Percentiles rank a stretch among this genome's conserved stretches.
These are phyloP conservation scores for Nasonia vitripennis DNA, from an alignment of 1,140 invertebrate species.

Conservation along the genomic window DNA sequence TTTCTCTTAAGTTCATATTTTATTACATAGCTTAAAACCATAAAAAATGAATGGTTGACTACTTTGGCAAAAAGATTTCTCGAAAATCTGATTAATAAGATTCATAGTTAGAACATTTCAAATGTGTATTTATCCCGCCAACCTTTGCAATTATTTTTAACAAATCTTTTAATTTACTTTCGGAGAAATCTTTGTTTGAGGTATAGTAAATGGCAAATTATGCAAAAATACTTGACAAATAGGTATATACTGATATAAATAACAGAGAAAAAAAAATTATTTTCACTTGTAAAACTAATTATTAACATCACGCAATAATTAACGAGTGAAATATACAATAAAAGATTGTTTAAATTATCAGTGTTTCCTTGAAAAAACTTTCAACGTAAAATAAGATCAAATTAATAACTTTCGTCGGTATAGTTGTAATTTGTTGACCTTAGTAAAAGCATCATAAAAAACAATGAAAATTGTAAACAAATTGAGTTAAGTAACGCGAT, in stretches of 20 bases:
- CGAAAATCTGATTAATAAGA: constrained; percentile 1
- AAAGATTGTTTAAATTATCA: constrained; percentile 29
- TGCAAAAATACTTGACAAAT: constrained; percentile 9
- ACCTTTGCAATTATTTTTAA: neutral
- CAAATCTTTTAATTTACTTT: constrained; percentile 13
- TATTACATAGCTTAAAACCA: constrained; percentile 16
- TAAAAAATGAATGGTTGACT: constrained; percentile 42
- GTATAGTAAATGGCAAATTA: constrained; percentile 48
- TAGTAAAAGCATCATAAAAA: neutral
- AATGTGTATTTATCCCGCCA: neutral
- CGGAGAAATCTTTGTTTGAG: constrained; percentile 41
- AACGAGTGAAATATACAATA: constrained; percentile 14
- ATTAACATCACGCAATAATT: neutral
- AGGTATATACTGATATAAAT: constrained; percentile 9
- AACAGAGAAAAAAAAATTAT: constrained; percentile 14
- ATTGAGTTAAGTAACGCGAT: neutral
- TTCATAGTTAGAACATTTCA: neutral
- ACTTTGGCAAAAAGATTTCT: constrained; percentile 50
- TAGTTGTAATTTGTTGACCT: neutral
- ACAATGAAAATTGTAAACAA: constrained; percentile 1
- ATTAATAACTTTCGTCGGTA: neutral
- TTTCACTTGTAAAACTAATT: neutral
- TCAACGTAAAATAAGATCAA: neutral
- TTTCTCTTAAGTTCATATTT: constrained; percentile 9
- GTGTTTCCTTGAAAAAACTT: neutral